Percentiles rank a stretch among this genome's conserved stretches.
phyloP scores from a whole-genome alignment of 53 echinoderm and acorn worm genomes.

The Astropecten irregularis region DNA sequence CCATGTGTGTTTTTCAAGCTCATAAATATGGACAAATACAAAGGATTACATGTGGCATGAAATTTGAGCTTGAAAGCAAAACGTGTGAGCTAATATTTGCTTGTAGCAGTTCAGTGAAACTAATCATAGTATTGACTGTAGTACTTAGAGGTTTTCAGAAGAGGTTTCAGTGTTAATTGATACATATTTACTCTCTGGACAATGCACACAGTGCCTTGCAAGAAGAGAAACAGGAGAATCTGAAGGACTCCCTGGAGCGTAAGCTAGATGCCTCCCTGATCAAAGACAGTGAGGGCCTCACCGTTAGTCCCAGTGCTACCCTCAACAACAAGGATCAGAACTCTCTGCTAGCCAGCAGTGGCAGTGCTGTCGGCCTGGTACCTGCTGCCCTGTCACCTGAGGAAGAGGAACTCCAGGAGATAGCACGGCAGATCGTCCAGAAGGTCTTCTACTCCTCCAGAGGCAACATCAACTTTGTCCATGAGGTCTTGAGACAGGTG shows the following conservation, averaged over 20 bases:
- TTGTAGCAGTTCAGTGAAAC: no score
- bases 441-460: conserved; percentile 87
- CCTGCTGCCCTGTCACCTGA: conserved; percentile 19
- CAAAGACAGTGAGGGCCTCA: conserved; percentile 60
- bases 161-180: no score
- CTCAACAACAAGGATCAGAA: conserved; percentile 62
- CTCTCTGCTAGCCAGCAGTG: conserved; percentile 11
- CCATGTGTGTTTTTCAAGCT: no score
- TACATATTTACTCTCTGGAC: no score
- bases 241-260: conserved; percentile 73
- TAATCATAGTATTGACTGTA: no score
- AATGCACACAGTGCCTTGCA: conserved; percentile 23
- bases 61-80: no score
- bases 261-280: conserved; percentile 69
- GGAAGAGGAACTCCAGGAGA: conserved; percentile 62
- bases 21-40: no score
- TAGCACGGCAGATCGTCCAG: conserved; percentile 80
- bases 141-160: no score
- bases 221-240: conserved; percentile 55
- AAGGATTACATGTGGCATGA: no score
- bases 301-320: conserved; percentile 72
- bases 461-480: conserved; percentile 93
- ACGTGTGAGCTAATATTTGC: no score
- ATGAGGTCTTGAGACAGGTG: conserved; percentile 96
- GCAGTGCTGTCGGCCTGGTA: conserved; percentile 20